Evolutionary conservation across 2,797 vertebrate genomes (phyloP), one percentile per base, ranked within the genome.

Genomic region (Centroberyx gerrardi): DNA sequence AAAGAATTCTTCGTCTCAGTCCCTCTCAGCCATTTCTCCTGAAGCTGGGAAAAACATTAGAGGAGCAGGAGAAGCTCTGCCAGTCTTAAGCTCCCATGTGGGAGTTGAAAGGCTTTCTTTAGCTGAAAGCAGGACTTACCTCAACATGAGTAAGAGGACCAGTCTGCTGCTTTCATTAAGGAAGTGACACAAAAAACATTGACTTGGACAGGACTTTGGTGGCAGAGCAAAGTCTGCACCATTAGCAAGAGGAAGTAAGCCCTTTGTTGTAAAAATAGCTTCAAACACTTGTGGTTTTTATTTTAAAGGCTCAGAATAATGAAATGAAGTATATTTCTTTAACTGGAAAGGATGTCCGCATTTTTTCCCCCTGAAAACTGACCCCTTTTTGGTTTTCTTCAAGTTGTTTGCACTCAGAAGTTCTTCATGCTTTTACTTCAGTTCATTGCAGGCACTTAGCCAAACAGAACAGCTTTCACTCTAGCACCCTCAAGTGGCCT

Each of bases 121-220:
- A 79, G 82, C 86, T 80, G 81, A 90, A 55, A 92, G 85, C 87
- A 83, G 80, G 88, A 79, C 80, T 82, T 83, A 85, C 86, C 87
- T 91, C 82, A 78, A 81, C 61, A 46, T 66, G 80, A 90, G 86
- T 74, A 71, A 74, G 87, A 77, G 76, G 79, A 81, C 72, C 40
- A 15, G 84, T 93, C 93, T 94, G 93, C 81, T 93, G 92, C 92
- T 92, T 90, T 94, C 93, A 94, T 94, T 92, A 93, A 85, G 72
- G 67, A 86, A 90, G 74, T 82, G 87, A 90, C 92, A 92, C 90
- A 80, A 88, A 90, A 88, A 90, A 89, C 84, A 80, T 42, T 58
- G 80, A 87, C 62, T 86, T 76, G 77, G 73, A 78, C 69, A 18
- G 72, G 64, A 69, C 56, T 72, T 62, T 18, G 22, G 70, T 79